Evolutionary conservation across 2,797 vertebrate species (phyloP), one percentile per base, ranked within the genome.

Genomic region (Sebastes nivosus): DNA sequence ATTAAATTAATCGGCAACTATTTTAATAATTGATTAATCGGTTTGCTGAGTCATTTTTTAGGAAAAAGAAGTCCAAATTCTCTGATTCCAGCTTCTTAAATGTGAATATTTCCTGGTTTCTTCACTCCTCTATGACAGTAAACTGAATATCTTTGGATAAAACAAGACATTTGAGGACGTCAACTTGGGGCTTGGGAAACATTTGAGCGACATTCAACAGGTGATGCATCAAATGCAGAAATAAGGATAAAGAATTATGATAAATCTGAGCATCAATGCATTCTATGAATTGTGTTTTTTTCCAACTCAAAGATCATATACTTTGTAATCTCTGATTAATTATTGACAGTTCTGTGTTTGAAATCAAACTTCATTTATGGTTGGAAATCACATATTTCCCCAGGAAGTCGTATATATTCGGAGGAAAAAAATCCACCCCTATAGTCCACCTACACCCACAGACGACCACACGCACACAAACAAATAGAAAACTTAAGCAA

Each of bases 51-150:
- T 42, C 0, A 42, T 42, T 42, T 42, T 38, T 42, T 42, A 42
- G 0, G 38, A 42, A 42, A 42, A 42, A 42, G 0, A 42, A 42
- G 38, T 42, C 0, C 0, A 16, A 0, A 42, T 42, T 42, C 13
- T 14, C 13, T 6, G 38, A 16, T 42, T 16, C 0, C 5, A 42
- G 38, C 38, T 42, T 42, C 38, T 42, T 42, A 42, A 42, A 42
- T 42, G 38, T 42, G 38, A 42, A 42, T 42, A 42, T 42, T 2
- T 42, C 0, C 13, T 0, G 38, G 38, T 42, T 42, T 42, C 38
- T 42, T 42, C 16, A 42, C 38, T 42, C 38, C 38, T 42, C 38
- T 42, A 42, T 42, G 38, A 42, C 14, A 0, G 38, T 42, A 42
- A 42, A 42, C 38, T 42, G 38, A 42, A 42, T 42, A 42, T 42